A percentile compares a stretch with the other conserved stretches of the same genome.
Conservation (phyloP, 2,888 invertebrate genomes). For the Noctua pronuba region DNA sequence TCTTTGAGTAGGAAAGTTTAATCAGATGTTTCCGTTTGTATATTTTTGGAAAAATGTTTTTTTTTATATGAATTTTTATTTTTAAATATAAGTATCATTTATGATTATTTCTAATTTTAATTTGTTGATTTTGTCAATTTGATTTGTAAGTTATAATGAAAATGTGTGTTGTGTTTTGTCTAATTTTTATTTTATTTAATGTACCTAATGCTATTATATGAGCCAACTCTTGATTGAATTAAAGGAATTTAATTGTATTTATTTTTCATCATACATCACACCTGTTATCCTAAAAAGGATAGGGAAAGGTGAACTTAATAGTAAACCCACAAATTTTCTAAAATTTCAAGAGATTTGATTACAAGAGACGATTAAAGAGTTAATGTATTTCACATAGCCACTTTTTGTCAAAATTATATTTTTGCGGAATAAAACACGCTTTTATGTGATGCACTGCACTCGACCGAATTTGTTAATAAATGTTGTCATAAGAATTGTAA, state of each 20-base stretch:
- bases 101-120: no score
- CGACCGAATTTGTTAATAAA: neutral
- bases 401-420: neutral
- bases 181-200: no score
- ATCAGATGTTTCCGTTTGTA: neutral
- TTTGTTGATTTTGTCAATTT: no score
- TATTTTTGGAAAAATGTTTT: no score
- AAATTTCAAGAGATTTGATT: neutral
- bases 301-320: neutral
- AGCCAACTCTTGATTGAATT: no score
- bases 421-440: neutral
- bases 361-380: neutral
- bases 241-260: no score
- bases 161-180: no score
- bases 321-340: neutral
- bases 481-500: neutral
- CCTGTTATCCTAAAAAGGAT: neutral
- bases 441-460: neutral
- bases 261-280: neutral
- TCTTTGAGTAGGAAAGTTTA: slow-evolving; percentile 30
- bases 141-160: no score
- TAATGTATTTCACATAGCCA: neutral
- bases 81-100: no score
- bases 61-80: no score
- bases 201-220: no score